Evolutionary conservation across 2,888 invertebrate genomes (phyloP).

Genomic region (Caenorhabditis japonica): DNA sequence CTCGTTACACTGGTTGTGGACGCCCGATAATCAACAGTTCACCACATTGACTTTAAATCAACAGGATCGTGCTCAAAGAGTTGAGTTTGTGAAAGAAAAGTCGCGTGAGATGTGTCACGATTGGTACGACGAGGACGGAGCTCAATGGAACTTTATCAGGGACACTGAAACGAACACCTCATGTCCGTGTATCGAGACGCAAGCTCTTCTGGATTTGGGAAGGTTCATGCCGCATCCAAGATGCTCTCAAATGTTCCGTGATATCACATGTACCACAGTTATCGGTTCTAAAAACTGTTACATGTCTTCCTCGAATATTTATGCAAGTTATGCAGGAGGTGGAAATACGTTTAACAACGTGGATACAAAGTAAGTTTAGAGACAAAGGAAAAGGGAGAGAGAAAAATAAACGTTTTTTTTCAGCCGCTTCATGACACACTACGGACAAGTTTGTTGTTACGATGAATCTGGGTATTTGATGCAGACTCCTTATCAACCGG

Average conservation of each 20-base stretch:
- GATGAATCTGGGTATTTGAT: conserved; percentile 91
- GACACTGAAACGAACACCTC: conserved; percentile 77
- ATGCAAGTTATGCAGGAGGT: conserved; percentile 69
- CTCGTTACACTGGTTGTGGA: conserved; percentile 77
- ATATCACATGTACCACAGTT: conserved; percentile 85
- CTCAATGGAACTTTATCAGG: conserved; percentile 74
- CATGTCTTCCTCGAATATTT: conserved; percentile 76
- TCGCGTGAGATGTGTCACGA: conserved; percentile 76
- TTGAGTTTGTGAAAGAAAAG: conserved; percentile 70
- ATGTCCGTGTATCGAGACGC: conserved; percentile 88
- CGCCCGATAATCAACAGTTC: conserved; percentile 66
- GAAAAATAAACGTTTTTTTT: conserved; percentile 21
- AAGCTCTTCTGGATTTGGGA: conserved; percentile 92
- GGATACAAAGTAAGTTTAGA: conserved; percentile 54
- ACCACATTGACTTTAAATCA: conserved; percentile 63
- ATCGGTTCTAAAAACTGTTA: conserved; percentile 89
- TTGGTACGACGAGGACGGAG: conserved; percentile 77
- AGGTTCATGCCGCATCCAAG: conserved; percentile 84
- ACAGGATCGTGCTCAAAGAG: conserved; percentile 54
- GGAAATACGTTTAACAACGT: conserved; percentile 58
- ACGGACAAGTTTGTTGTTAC: conserved; percentile 96
- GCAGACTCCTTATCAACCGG: conserved; percentile 92
- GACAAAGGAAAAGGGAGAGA: neutral
- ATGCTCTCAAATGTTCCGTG: conserved; percentile 73
- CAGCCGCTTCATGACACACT: conserved; percentile 76